phyloP scores from a whole-genome alignment of 2,797 vertebrate species.

The Xiphophorus birchmanni region DNA sequence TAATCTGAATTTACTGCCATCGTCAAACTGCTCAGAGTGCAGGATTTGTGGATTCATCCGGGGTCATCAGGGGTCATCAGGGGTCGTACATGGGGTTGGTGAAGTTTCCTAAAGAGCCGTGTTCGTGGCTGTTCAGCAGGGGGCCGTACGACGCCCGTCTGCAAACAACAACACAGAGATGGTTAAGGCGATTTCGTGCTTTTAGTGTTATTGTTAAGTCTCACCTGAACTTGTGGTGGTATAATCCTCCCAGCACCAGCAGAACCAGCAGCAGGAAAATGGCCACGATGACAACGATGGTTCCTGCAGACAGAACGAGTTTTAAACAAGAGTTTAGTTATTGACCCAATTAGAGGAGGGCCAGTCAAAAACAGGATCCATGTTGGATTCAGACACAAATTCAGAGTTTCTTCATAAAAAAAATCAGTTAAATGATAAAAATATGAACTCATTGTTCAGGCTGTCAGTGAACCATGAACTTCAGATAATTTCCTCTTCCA shows the following conservation, averaged over 20 bases:
- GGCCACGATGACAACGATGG: conserved; percentile 54
- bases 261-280: conserved; percentile 46
- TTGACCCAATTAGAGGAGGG: background rate
- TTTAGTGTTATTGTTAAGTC: too few species aligned
- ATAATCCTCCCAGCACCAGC: conserved; percentile 55
- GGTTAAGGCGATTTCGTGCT: background rate
- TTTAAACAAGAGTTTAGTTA: background rate
- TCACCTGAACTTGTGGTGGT: conserved; percentile 58
- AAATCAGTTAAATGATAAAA: background rate
- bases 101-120: conserved; percentile 84
- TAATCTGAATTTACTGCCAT: background rate
- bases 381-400: background rate
- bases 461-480: conserved; percentile 4
- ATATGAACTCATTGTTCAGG: background rate
- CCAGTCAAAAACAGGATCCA: background rate
- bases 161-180: conserved; percentile 5
- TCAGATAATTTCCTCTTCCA: conserved; percentile 5
- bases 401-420: background rate
- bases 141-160: conserved; percentile 86
- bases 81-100: conserved; percentile 90
- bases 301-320: conserved; percentile 49
- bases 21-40: background rate
- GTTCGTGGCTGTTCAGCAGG: conserved; percentile 84
- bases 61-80: conserved; percentile 49
- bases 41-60: background rate